phyloP scores from a whole-genome alignment of 2,888 invertebrate genomes.

The Buathra laborator region DNA sequence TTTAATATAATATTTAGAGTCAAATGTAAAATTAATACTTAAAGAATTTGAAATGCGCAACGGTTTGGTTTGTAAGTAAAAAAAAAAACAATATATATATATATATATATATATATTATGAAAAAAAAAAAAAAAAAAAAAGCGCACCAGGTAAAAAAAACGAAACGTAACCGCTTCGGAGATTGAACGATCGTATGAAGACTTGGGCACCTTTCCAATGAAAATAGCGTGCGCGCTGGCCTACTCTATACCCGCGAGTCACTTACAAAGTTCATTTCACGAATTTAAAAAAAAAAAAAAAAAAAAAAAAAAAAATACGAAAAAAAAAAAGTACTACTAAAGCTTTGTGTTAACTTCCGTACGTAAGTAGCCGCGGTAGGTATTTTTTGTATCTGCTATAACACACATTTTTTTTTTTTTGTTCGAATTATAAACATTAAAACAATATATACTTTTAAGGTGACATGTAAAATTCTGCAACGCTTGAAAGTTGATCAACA shows the following conservation, averaged over 20 bases:
- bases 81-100: constrained; percentile 66
- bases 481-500: constrained; percentile 55
- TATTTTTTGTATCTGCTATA: constrained; percentile 86
- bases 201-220: constrained; percentile 84
- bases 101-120: constrained; percentile 23
- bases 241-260: constrained; percentile 84
- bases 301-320: constrained; percentile 71
- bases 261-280: constrained; percentile 84
- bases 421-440: constrained; percentile 80
- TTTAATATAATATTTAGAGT: constrained; percentile 55
- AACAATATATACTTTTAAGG: constrained; percentile 79
- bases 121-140: constrained; percentile 75
- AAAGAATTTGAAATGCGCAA: constrained; percentile 77
- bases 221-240: constrained; percentile 82
- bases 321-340: constrained; percentile 79
- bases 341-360: constrained; percentile 85
- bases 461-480: constrained; percentile 37
- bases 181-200: constrained; percentile 84
- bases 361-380: constrained; percentile 89
- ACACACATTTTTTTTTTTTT: constrained; percentile 63
- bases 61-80: constrained; percentile 83
- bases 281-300: constrained; percentile 73
- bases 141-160: constrained; percentile 84
- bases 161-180: constrained; percentile 82
- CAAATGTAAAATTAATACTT: constrained; percentile 55